A percentile compares a stretch with the other conserved stretches of the same genome.
Evolutionary conservation across 2,888 invertebrate genomes (phyloP).

Genomic region (Euplexia lucipara): DNA sequence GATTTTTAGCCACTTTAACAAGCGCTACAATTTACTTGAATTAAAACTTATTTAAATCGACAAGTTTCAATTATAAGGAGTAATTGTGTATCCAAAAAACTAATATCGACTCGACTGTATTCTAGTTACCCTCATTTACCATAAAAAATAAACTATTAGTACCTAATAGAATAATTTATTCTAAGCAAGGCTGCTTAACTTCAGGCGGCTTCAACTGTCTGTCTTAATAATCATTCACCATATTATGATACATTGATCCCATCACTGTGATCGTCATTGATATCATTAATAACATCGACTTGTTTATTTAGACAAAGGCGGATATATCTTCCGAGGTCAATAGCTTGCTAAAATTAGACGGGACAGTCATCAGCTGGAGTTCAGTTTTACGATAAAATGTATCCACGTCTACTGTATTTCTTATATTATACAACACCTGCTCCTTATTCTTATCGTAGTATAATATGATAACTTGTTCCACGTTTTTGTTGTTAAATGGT

Average conservation of each 20-base stretch:
- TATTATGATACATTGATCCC: not conserved
- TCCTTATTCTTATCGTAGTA: constrained; percentile 8
- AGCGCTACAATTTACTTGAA: not conserved
- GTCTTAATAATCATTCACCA: constrained; percentile 2
- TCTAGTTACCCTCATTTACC: not conserved
- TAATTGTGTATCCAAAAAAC: constrained; percentile 3
- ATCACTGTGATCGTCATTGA: constrained; percentile 13
- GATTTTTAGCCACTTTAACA: not conserved
- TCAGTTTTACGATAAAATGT: constrained; percentile 17
- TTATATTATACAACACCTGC: constrained; percentile 15
- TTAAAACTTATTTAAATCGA: not conserved
- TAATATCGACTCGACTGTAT: not conserved
- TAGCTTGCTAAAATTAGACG: constrained; percentile 47
- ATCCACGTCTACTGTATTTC: not conserved
- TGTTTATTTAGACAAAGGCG: constrained; percentile 32
- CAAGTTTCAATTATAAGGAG: not conserved
- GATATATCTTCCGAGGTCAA: constrained; percentile 43
- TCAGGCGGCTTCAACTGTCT: too few relatives aligned
- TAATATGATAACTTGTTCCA: constrained; percentile 12
- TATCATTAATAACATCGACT: constrained; percentile 19
- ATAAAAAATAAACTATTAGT: too few relatives aligned
- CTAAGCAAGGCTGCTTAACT: too few relatives aligned
- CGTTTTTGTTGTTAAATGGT: constrained; percentile 19
- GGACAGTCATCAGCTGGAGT: constrained; percentile 18
- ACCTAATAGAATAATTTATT: too few relatives aligned